Conservation (phyloP, 2,888 invertebrate species). For the Eristalis tenax region DNA sequence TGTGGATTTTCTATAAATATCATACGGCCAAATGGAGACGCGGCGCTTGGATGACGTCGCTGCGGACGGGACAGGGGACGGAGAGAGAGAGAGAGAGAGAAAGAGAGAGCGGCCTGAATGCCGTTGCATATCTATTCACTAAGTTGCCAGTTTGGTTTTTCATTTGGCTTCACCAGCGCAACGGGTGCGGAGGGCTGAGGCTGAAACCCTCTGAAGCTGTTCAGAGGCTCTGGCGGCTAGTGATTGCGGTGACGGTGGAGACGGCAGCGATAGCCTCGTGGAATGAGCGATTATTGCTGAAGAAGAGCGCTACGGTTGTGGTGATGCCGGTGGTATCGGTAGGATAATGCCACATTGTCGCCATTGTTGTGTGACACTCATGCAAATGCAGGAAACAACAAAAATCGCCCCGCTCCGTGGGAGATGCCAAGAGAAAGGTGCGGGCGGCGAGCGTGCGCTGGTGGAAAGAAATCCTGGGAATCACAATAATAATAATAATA, state of each 20-base stretch:
- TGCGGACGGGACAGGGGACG: not conserved
- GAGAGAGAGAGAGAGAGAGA: not conserved
- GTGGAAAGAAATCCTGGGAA: conserved; percentile 31
- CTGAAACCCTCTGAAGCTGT: not conserved
- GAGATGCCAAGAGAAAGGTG: not conserved
- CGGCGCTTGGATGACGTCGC: not conserved
- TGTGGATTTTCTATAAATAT: conserved; percentile 72
- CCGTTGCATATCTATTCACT: conserved; percentile 68
- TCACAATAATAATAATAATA: conserved; percentile 71
- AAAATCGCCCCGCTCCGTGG: conserved; percentile 18
- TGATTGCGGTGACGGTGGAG: not conserved
- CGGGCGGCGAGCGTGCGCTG: not conserved
- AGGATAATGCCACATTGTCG: conserved; percentile 70
- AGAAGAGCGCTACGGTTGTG: not conserved
- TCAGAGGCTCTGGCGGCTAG: not conserved
- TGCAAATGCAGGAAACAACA: conserved; percentile 71
- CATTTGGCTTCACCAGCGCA: conserved; percentile 58
- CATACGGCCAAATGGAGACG: conserved; percentile 70
- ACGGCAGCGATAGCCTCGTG: not conserved
- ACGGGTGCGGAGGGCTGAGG: conserved; percentile 31
- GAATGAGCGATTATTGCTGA: conserved; percentile 44
- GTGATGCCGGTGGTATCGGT: conserved; percentile 50
- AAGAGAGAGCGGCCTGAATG: conserved; percentile 9
- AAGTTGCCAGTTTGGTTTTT: conserved; percentile 70
- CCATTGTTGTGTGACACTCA: conserved; percentile 72